Base-by-base conservation (phyloP, 2,113 vertebrate species). In the Platysteira castanea region DNA sequence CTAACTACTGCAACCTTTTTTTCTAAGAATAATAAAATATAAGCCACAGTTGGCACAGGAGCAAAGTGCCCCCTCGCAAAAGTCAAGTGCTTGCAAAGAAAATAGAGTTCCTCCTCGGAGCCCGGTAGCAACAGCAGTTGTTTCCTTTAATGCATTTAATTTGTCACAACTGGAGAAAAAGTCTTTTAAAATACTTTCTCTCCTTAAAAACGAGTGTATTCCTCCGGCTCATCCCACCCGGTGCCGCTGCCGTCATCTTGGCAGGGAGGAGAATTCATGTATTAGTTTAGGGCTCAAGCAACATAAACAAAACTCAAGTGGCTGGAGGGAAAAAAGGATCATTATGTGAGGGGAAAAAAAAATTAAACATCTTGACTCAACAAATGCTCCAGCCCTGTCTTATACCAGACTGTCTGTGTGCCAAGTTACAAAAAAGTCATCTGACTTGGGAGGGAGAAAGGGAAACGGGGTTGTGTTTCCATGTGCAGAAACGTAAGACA, bases 251-350 rank as follows among this genome's bases (percentile, higher is more conserved):
- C 65, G 46, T 96, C 89, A 27, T 94, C 75, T 81, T 87, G 91
- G 96, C 93, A 97, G 96, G 74, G 93, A 90, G 47, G 87, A 91
- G 97, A 96, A 95, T 95, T 98, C 96, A 91, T 97, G 96, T 98
- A 96, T 97, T 96, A 94, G 96, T 83, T 94, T 87, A 90, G 96
- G 95, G 97, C 95, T 98, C 68, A 97, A 84, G 91, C 96, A 98
- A 98, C 91, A 95, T 98, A 98, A 98, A 98, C 97, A 97, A 33
- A 93, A 97, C 97, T 98, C 93, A 97, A 95, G 98, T 95, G 97
- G 97, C 97, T 96, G 96, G 94, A 91, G 97, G 98, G 89, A 93
- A 91, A 98, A 98, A 98, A 97, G 97, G 98, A 97, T 98, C 98
- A 96, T 98, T 98, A 97, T 95, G 89, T 77, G 70, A 97, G 97